Conservation (phyloP, 1,140 invertebrate genomes). For the Panagrolaimus sp. region DNA sequence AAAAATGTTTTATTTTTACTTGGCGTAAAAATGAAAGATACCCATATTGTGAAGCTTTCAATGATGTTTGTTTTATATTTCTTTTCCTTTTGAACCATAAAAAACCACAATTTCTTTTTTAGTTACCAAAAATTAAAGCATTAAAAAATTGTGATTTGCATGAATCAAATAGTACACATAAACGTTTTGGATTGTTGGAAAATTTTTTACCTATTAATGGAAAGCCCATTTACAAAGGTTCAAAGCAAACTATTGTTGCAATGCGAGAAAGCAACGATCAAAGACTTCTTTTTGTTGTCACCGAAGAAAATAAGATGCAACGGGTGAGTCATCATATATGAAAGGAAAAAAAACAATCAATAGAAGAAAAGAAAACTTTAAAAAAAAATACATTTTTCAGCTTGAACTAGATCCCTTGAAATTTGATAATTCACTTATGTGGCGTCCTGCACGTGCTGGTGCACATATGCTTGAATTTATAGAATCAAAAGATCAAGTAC, state of each 20-base stretch:
- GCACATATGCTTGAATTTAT: too few relatives aligned
- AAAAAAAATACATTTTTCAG: neutral
- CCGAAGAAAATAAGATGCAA: neutral
- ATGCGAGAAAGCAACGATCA: neutral
- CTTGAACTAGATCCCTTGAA: too few relatives aligned
- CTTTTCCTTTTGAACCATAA: neutral
- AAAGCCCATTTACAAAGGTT: neutral
- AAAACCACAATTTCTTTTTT: neutral
- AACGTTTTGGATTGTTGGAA: neutral
- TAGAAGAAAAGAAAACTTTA: neutral
- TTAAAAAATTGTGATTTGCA: neutral
- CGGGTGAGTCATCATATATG: neutral
- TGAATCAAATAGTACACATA: neutral
- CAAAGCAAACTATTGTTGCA: neutral
- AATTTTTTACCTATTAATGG: neutral
- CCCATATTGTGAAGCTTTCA: neutral
- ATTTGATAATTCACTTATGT: too few relatives aligned
- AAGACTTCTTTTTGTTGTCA: neutral
- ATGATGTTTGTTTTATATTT: neutral
- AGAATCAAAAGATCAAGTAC: too few relatives aligned
- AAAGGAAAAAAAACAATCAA: neutral
- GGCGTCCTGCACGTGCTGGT: too few relatives aligned
- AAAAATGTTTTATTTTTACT: constrained; percentile 1
- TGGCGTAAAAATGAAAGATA: neutral
- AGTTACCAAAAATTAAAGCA: neutral